A percentile compares a stretch with the other conserved stretches of the same genome.
These are phyloP conservation scores for Danionella dracula DNA, from an alignment of 2,797 vertebrate species.

Conservation along the genomic window DNA sequence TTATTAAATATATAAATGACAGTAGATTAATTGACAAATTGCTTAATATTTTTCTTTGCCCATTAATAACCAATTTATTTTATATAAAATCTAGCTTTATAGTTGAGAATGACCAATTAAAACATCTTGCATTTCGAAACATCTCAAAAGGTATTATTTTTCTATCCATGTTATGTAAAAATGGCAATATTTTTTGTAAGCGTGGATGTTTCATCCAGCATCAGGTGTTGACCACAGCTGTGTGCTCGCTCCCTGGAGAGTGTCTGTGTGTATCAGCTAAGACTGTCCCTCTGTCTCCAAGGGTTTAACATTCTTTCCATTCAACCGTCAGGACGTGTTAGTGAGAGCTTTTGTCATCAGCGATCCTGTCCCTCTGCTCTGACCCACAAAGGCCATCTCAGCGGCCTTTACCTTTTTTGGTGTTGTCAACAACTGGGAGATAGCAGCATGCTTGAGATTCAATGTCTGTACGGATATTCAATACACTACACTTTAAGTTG, in stretches of 20 bases:
- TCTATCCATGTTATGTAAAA: too few species aligned
- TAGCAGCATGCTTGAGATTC: background rate
- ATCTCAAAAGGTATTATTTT: too few species aligned
- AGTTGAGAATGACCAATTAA: too few species aligned
- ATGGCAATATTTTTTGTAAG: too few species aligned
- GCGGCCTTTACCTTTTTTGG: slow-evolving; percentile 32
- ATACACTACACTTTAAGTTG: too few species aligned
- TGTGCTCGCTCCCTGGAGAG: background rate
- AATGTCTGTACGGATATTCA: too few species aligned
- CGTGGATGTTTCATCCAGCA: background rate
- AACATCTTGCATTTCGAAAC: too few species aligned
- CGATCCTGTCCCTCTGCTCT: slow-evolving; percentile 33
- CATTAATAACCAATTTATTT: too few species aligned
- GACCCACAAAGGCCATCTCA: background rate
- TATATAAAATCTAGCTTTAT: too few species aligned
- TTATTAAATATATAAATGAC: too few species aligned
- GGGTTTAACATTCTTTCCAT: slow-evolving; percentile 73
- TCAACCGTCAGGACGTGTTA: slow-evolving; percentile 62
- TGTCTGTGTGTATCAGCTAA: slow-evolving; percentile 1
- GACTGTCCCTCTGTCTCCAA: slow-evolving; percentile 28
- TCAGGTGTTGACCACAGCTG: slow-evolving; percentile 44
- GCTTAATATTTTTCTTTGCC: too few species aligned
- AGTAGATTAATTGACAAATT: too few species aligned
- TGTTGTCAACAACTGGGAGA: background rate
- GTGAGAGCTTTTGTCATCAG: slow-evolving; percentile 62